phyloP scores from a whole-genome alignment of 2,888 invertebrate genomes.

The Cactoblastis cactorum region DNA sequence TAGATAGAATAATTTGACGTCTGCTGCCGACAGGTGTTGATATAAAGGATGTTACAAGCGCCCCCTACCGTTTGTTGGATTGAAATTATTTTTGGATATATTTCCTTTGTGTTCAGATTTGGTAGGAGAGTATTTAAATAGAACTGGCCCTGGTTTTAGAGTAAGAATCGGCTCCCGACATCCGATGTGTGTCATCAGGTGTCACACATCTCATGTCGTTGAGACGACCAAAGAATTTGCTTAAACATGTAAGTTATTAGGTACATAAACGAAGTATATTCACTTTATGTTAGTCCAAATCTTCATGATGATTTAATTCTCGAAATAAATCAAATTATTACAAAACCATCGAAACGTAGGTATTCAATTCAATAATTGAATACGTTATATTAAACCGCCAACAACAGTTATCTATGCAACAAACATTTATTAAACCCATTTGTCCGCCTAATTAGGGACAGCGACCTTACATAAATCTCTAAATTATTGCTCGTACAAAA shows the following conservation, averaged over 20 bases:
- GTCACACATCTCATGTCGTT: too few species aligned
- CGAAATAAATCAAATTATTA: too few species aligned
- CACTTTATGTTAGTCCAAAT: background rate
- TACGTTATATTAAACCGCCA: background rate
- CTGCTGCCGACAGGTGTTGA: constrained; percentile 13
- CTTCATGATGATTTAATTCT: too few species aligned
- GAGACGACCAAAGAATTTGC: too few species aligned
- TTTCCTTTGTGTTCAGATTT: too few species aligned
- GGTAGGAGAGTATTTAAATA: too few species aligned
- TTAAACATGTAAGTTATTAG: too few species aligned
- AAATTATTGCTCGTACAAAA: constrained; percentile 22
- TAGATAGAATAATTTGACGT: constrained; percentile 35
- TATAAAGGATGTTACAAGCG: background rate
- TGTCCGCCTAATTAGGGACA: constrained; percentile 3
- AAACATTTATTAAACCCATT: background rate
- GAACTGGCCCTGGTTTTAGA: too few species aligned
- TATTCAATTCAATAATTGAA: background rate
- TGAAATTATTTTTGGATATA: background rate
- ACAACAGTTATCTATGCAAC: background rate
- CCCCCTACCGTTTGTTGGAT: background rate
- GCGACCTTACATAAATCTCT: constrained; percentile 22
- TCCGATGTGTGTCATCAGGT: too few species aligned
- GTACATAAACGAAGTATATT: background rate
- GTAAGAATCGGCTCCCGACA: too few species aligned
- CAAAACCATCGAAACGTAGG: background rate